Evolutionary conservation across 2,888 invertebrate species (phyloP), one percentile per base, ranked within the genome.

Genomic region (Chalcosyrphus nemorum): DNA sequence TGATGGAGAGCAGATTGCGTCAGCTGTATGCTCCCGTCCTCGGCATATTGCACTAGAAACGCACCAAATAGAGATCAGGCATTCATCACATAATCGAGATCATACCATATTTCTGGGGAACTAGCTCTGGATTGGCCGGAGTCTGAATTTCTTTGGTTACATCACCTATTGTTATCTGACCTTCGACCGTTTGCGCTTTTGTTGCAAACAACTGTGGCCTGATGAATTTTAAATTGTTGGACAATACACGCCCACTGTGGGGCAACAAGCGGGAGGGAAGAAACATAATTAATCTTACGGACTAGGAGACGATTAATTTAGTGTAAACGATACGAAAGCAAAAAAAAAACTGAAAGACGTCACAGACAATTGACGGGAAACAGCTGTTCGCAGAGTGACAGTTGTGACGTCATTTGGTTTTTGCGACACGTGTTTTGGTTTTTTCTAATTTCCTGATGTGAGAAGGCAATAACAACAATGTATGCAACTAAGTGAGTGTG

Each of bases 1-100:
- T 98, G 96, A 81, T 95, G 94, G 4, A 97, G 91, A 0, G 94
- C 94, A 77, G 95, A 95, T 92, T 97, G 97, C 15, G 94, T 93
- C 65, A 94, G 89, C 61, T 93, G 91, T 72, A 93, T 93, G 13
- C 93, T 90, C 87, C 95, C 94, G 90, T 92, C 88, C 59, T 91
- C 89, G 57, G 92, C 91, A 86, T 93, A 89, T 86, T 92, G 88
- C 41, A 84, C 84, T 84, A 19, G 4, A 59, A 41, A 43, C 5
- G 32, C 4, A 15, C 41, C 0, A 13, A 4, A 17, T 45, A 0
- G 11, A 29, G 0, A 35, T 50, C 15, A 63, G 6, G 6, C 5
- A 3, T 24, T n/a, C 7, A 2, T 2, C 7, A 17, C 17, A 17
- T 4, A 9, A 38, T 2, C 0, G 9, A 32, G 17, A n/a, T 52